phyloP scores from a whole-genome alignment of 2,888 invertebrate species.

The Eledone cirrhosa region DNA sequence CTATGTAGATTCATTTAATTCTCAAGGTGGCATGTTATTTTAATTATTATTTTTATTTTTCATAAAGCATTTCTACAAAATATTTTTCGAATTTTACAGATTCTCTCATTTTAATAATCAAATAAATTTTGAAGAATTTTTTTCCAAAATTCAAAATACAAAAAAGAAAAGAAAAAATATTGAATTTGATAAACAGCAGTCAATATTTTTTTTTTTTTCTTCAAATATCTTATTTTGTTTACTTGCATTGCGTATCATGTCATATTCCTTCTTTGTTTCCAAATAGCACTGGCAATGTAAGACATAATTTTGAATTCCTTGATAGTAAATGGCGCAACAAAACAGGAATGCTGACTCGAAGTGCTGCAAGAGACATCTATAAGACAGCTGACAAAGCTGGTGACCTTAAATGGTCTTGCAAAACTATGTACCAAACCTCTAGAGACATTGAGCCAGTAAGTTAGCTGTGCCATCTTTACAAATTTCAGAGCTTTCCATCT shows the following conservation, averaged over 20 bases:
- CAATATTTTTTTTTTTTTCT: too few relatives aligned
- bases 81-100: too few relatives aligned
- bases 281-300: conserved; percentile 22
- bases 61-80: too few relatives aligned
- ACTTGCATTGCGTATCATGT: neutral
- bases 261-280: conserved; percentile 15
- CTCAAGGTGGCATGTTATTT: too few relatives aligned
- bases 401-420: conserved; percentile 24
- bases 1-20: too few relatives aligned
- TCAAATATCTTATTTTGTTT: neutral
- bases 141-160: neutral
- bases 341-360: conserved; percentile 20
- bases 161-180: neutral
- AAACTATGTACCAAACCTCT: conserved; percentile 15
- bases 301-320: conserved; percentile 20
- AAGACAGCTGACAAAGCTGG: conserved; percentile 21
- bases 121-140: too few relatives aligned
- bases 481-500: neutral
- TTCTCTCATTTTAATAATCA: too few relatives aligned
- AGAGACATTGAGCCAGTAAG: conserved; percentile 25
- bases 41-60: too few relatives aligned
- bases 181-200: neutral
- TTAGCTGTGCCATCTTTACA: conserved; percentile 25
- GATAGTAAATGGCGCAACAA: conserved; percentile 25
- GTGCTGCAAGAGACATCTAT: conserved; percentile 26